Evolutionary conservation across 2,888 invertebrate species (phyloP), one percentile per base, ranked within the genome.

Genomic region (Zonitis immaculata): DNA sequence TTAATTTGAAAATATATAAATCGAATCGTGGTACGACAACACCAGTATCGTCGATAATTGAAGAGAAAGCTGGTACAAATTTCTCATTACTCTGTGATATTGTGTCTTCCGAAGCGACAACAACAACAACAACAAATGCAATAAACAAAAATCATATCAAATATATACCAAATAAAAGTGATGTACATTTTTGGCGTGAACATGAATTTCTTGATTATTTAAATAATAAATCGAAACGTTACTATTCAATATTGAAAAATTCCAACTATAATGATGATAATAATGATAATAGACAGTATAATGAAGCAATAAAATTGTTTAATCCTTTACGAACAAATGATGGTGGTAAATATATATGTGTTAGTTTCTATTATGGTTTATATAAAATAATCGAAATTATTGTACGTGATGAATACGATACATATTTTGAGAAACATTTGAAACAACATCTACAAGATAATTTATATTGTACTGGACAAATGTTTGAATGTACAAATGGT

Each of bases 81-180:
- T 70, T 75, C 53, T 70, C 73, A 16, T 58, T 75, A 58, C 66
- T 70, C 45, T 75, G 75, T 56, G 73, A 74, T 58, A 56, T 74
- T 26, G 65, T 66, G 44, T 66, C 69, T 16, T 60, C 65, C 18
- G 60, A 63, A 42, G 65, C 65, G 63, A 67, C 49, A 62, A 53
- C 27, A 60, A 62, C 27, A 52, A 59, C n/a, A n/a, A n/a, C n/a
- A n/a, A n/a, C n/a, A n/a, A n/a, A n/a, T n/a, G n/a, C n/a, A n/a
- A n/a, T n/a, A n/a, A n/a, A 60, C 20, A 65, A 67, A 49, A 73
- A 74, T 61, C 70, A 72, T 75, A 35, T 63, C 64, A 6, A 74
- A 74, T 73, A 30, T 12, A 16, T 57, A 67, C 20, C 69, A 57
- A 35, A 18, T 18, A 35, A 16, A 14, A 18, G 16, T 16, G 35